A percentile compares a stretch with the other conserved stretches of the same genome.
Evolutionary conservation across 1,140 invertebrate species (phyloP).

Genomic region (Arion vulgaris): DNA sequence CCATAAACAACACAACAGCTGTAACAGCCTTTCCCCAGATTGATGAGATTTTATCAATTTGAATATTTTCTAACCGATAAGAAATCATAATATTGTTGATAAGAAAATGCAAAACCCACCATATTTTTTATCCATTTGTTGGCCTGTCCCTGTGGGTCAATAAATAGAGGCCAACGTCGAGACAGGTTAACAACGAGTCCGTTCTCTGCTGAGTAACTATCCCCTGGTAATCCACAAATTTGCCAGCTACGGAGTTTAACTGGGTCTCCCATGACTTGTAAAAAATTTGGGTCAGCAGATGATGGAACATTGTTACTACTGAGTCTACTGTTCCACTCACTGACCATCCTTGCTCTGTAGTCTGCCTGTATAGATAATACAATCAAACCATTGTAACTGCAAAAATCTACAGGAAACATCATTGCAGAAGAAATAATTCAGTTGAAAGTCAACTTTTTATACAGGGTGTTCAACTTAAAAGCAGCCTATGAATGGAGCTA

Average conservation of each 20-base stretch:
- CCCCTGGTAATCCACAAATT: constrained; percentile 73
- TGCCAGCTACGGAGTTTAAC: constrained; percentile 74
- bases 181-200: constrained; percentile 72
- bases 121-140: constrained; percentile 74
- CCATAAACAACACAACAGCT: too few relatives aligned
- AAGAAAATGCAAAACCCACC: constrained; percentile 50
- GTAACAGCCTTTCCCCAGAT: too few relatives aligned
- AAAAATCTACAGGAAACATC: too few relatives aligned
- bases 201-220: constrained; percentile 73
- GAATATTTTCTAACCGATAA: too few relatives aligned
- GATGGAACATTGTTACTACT: constrained; percentile 66
- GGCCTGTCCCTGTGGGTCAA: constrained; percentile 74
- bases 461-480: too few relatives aligned
- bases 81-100: neutral
- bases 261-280: constrained; percentile 69
- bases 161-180: constrained; percentile 72
- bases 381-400: neutral
- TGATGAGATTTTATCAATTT: too few relatives aligned
- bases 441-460: too few relatives aligned
- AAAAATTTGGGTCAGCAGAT: constrained; percentile 65
- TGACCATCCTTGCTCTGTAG: constrained; percentile 66
- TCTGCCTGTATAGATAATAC: constrained; percentile 59
- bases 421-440: too few relatives aligned
- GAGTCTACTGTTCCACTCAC: constrained; percentile 64
- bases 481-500: too few relatives aligned